A percentile compares a stretch with the other conserved stretches of the same genome.
Evolutionary conservation across 1,140 invertebrate species (phyloP).

Genomic region (Dendrolimus punctatus): DNA sequence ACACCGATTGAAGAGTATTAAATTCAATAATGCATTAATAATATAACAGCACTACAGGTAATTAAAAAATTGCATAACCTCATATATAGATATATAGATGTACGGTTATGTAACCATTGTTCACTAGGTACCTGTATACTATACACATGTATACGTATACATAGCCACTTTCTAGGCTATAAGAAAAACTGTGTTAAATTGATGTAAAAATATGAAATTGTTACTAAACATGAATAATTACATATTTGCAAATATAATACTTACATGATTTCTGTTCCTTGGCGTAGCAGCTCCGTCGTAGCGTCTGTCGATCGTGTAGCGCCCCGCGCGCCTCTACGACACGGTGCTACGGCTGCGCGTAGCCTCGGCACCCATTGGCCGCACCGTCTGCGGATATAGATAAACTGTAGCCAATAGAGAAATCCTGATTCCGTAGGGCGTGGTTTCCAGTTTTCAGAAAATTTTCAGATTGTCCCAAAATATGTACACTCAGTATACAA

Average conservation of each 20-base stretch:
- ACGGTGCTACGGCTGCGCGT: constrained; percentile 58
- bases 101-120: neutral
- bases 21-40: too few relatives aligned
- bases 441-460: constrained; percentile 63
- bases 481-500: constrained; percentile 34
- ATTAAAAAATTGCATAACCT: neutral
- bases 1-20: too few relatives aligned
- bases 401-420: constrained; percentile 38
- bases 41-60: too few relatives aligned
- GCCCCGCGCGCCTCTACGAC: constrained; percentile 46
- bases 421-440: constrained; percentile 49
- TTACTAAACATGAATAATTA: too few relatives aligned
- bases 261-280: constrained; percentile 63
- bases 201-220: too few relatives aligned
- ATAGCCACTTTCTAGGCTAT: neutral
- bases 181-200: neutral
- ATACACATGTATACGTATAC: neutral
- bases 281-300: constrained; percentile 59
- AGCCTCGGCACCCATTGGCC: constrained; percentile 48
- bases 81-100: neutral
- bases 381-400: constrained; percentile 37
- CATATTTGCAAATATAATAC: constrained; percentile 20
- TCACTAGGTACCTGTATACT: neutral
- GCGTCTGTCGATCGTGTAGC: constrained; percentile 63
- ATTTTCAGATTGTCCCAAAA: constrained; percentile 59